Evolutionary conservation across 2,797 vertebrate genomes (phyloP).

Genomic region (Neoniphon sammara): DNA sequence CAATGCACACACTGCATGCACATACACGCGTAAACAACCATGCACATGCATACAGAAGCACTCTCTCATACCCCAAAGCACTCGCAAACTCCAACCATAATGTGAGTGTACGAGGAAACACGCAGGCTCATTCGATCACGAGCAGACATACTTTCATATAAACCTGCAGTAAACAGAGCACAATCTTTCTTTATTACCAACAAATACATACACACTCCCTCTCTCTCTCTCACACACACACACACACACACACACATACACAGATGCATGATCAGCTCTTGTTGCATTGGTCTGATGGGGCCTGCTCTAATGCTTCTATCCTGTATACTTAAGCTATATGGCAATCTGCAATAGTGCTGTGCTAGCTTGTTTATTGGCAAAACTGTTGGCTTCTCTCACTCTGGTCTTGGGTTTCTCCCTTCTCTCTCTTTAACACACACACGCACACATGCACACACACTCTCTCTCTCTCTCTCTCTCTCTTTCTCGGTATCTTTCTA

Average conservation of each 20-base stretch:
- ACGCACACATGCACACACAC: too few species aligned
- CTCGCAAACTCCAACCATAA: not conserved
- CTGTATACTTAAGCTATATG: constrained; percentile 70
- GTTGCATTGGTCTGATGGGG: constrained; percentile 55
- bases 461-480: not conserved
- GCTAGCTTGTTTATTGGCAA: constrained; percentile 75
- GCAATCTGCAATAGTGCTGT: constrained; percentile 75
- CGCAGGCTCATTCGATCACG: too few species aligned
- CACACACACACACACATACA: constrained; percentile 15
- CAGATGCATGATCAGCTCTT: constrained; percentile 67
- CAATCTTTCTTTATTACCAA: not conserved
- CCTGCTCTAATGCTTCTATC: constrained; percentile 61
- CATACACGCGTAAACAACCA: not conserved
- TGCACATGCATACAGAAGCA: not conserved
- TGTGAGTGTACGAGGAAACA: too few species aligned
- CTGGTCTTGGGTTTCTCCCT: constrained; percentile 44
- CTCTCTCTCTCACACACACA: too few species aligned
- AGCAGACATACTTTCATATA: too few species aligned
- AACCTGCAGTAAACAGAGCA: not conserved
- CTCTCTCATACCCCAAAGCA: not conserved
- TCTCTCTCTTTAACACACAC: constrained; percentile 3
- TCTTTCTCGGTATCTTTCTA: too few species aligned
- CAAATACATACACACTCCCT: not conserved
- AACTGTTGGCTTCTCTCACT: constrained; percentile 65
- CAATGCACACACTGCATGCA: not conserved